A percentile compares a stretch with the other conserved stretches of the same genome.
Evolutionary conservation across 2,888 invertebrate species (phyloP).

Genomic region (Drosophila mercatorum): DNA sequence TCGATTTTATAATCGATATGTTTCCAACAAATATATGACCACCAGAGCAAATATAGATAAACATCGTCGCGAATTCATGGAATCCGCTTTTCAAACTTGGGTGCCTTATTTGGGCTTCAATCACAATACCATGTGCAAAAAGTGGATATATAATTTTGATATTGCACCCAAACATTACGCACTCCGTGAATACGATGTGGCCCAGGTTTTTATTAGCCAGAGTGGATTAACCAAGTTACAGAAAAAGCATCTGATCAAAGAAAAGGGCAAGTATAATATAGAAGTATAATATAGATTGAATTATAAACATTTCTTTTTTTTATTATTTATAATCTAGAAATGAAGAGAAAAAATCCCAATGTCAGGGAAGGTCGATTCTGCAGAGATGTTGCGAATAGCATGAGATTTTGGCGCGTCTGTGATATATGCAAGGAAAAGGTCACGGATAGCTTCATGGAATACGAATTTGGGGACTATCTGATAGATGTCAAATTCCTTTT

Average conservation of each 20-base stretch:
- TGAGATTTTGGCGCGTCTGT: constrained; percentile 23
- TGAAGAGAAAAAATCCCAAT: too few relatives aligned
- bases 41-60: background rate
- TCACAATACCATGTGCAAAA: background rate
- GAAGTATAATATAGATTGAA: background rate
- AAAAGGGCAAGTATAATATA: background rate
- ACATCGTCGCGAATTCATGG: background rate
- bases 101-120: constrained; percentile 33
- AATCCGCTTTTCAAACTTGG: constrained; percentile 1
- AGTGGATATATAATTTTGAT: accelerated
- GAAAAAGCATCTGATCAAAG: background rate
- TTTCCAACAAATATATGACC: constrained; percentile 14
- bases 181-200: constrained; percentile 16
- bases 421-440: background rate
- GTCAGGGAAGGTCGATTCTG: constrained; percentile 14
- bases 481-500: background rate
- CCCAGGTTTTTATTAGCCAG: background rate
- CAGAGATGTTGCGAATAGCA: constrained; percentile 16
- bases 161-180: background rate
- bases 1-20: constrained; percentile 42
- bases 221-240: accelerated
- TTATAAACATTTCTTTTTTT: accelerated
- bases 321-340: background rate
- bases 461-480: background rate
- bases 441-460: background rate